Evolutionary conservation across 1,140 invertebrate genomes (phyloP).

Genomic region (Drosophila navojoa): DNA sequence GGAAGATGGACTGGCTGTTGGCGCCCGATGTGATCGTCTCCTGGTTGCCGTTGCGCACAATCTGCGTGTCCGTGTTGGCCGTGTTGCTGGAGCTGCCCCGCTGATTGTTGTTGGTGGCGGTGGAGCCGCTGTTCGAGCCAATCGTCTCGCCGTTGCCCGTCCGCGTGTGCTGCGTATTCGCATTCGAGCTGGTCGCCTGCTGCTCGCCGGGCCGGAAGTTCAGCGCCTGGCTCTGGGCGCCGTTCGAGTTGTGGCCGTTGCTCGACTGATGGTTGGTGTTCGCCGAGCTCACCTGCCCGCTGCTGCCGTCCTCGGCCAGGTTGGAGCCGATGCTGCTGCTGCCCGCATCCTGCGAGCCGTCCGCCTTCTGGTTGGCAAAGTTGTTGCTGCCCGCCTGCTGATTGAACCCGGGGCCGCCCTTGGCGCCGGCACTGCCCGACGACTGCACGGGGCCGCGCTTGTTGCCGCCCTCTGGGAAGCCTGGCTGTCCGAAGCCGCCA

Average conservation of each 20-base stretch:
- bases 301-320: constrained; percentile 70
- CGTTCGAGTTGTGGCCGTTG: constrained; percentile 22
- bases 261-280: constrained; percentile 67
- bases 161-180: constrained; percentile 60
- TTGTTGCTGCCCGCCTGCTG: constrained; percentile 82
- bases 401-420: constrained; percentile 60
- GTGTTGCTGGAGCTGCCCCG: constrained; percentile 66
- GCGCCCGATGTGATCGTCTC: constrained; percentile 58
- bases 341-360: constrained; percentile 57
- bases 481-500: neutral
- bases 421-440: constrained; percentile 60
- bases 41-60: constrained; percentile 51
- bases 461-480: constrained; percentile 13
- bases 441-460: constrained; percentile 46
- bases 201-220: constrained; percentile 66
- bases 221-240: constrained; percentile 73
- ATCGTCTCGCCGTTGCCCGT: constrained; percentile 52
- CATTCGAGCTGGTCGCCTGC: constrained; percentile 73
- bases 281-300: constrained; percentile 77
- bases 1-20: constrained; percentile 77
- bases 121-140: constrained; percentile 65
- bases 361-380: constrained; percentile 50
- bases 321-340: constrained; percentile 78
- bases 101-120: constrained; percentile 67
- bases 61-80: constrained; percentile 70